phyloP scores from a whole-genome alignment of 2,888 invertebrate genomes.

The Operophtera brumata region DNA sequence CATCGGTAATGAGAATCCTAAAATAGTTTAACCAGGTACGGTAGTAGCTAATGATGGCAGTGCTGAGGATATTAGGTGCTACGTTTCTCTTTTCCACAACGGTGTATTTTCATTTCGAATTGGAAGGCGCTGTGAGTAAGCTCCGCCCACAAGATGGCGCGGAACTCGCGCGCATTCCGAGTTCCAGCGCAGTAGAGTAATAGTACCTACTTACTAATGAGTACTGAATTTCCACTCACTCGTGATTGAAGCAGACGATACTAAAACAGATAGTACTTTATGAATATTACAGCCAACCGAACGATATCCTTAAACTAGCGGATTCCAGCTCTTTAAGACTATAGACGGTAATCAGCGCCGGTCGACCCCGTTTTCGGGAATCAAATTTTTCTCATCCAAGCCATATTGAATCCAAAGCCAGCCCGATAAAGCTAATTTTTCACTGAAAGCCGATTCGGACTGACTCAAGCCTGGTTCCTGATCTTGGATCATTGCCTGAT shows the following conservation, averaged over 20 bases:
- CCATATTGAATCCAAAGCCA: background rate
- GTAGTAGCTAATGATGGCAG: background rate
- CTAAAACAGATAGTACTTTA: background rate
- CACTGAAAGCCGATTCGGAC: background rate
- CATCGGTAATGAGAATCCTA: background rate
- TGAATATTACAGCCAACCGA: too few relatives aligned
- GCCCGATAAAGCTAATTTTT: background rate
- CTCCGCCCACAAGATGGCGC: slow-evolving; percentile 75
- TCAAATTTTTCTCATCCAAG: background rate
- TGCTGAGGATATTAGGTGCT: slow-evolving; percentile 21
- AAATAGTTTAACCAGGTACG: background rate
- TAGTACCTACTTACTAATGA: background rate
- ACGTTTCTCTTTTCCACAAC: slow-evolving; percentile 54
- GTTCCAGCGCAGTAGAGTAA: background rate
- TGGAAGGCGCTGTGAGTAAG: slow-evolving; percentile 48
- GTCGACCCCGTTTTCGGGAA: too few relatives aligned
- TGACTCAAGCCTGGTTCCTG: slow-evolving; percentile 16
- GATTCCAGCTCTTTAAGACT: too few relatives aligned
- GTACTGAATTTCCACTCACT: too few relatives aligned
- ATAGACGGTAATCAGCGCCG: too few relatives aligned
- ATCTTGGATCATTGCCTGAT: slow-evolving; percentile 51
- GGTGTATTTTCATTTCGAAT: slow-evolving; percentile 39
- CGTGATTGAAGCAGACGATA: background rate
- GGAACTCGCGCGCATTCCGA: slow-evolving; percentile 40
- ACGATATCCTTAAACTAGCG: too few relatives aligned